Base-by-base conservation (phyloP, 2,797 vertebrate genomes). In the Myotis findleyi region DNA sequence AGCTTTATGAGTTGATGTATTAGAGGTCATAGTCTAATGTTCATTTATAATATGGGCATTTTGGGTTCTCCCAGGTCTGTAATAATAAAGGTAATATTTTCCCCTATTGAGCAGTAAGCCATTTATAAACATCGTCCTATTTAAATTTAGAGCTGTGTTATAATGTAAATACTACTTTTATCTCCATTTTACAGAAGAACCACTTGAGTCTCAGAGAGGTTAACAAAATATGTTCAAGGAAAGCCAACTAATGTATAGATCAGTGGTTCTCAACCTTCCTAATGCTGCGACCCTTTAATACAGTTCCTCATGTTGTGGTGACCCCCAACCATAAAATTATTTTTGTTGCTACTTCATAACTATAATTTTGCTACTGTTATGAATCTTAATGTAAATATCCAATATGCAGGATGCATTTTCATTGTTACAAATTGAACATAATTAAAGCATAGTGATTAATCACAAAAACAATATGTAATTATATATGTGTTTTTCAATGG, bases 71-170 rank as follows among this genome's bases (percentile, higher is more conserved):
- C 44, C 33, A 79, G 49, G 18, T 41, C 25, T 81, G 25, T 44
- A 83, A 66, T 57, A 95, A 91, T 75, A 86, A 90, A 80, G 49
- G 51, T 66, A 51, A 51, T 76, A 68, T 92, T 75, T 85, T 76
- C 47, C 47, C 12, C 13, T 33, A 7, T 41, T 85, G 59, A 87
- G 27, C 13, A 11, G 51, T 77, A 90, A 90, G 30, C 20, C n/a
- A 36, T 81, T 95, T 71, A 27, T 11, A 12, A 17, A 33, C 49
- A 84, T 71, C 44, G 64, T 81, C 36, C 49, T 57, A 68, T 82
- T 88, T 82, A 91, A 85, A 88, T 41, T 66, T 79, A 59, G 27
- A 94, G 38, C 36, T 53, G 53, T 6, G 12, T 27, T 82, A 21
- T 75, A 76, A 72, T 69, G 10, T 51, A 80, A 86, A 27, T 55